Evolutionary conservation across 2,797 vertebrate genomes (phyloP), one percentile per base, ranked within the genome.

Genomic region (Tangara arthus): DNA sequence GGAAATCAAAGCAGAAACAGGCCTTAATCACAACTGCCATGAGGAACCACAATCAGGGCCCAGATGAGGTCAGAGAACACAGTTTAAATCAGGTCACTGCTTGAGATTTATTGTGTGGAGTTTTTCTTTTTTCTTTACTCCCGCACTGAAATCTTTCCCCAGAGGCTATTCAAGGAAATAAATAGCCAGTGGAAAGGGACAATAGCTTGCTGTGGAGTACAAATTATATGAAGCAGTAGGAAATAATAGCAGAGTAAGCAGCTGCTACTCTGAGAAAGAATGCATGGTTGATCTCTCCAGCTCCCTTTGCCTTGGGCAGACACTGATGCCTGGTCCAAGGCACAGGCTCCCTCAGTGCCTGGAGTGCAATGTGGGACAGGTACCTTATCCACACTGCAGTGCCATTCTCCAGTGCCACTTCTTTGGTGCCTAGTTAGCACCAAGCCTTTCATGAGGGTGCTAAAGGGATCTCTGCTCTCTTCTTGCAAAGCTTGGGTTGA

Each of bases 121-220:
- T 83, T 93, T 83, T 94, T 89, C 56, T 90, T 92, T 93, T 94
- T 92, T 93, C 94, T 94, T 94, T 79, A 66, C 82, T 94, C 84
- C 61, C 0, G 30, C 80, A 87, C 89, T 82, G 89, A 96, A 95
- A 96, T 96, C 85, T 87, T 96, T 96, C 94, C 94, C 94, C 85
- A 86, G 96, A 96, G 96, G 94, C 95, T 97, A 92, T 96, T 96
- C 91, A 93, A 96, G 96, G 94, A 96, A 96, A 96, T 96, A 97
- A 96, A 95, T 94, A 96, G 85, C 94, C 82, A 94, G 91, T 96
- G 95, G 95, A 95, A 94, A 94, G 75, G 87, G 89, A 95, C 94
- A 96, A 94, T 94, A 95, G 92, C 76, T 95, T 92, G 86, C 92
- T 95, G 94, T 79, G 91, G 96, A 96, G 89, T 90, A 94, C 92